These are phyloP conservation scores for Chrysolina oricalcia DNA, from an alignment of 2,888 invertebrate species.

Conservation along the genomic window DNA sequence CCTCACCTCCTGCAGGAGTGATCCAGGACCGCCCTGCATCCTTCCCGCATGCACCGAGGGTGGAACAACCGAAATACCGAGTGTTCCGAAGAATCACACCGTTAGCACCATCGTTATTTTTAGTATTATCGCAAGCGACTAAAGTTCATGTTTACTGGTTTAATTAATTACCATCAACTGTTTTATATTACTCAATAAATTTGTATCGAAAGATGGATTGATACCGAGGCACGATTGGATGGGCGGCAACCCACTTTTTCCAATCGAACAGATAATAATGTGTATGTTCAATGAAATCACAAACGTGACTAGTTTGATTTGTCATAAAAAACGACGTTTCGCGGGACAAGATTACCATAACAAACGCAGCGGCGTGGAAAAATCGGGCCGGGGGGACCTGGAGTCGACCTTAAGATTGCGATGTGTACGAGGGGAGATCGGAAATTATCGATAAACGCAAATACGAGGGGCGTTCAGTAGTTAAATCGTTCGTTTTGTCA, in stretches of 20 bases:
- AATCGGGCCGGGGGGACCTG: conserved; percentile 11
- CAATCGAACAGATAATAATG: conserved; percentile 28
- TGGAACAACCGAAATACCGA: conserved; percentile 5
- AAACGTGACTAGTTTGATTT: conserved; percentile 33
- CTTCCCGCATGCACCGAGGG: neutral
- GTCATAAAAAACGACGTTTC: conserved; percentile 28
- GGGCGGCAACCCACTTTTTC: conserved; percentile 34
- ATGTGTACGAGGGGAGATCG: neutral
- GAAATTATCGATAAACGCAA: neutral
- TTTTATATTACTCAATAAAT: conserved; percentile 38
- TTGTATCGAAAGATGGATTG: conserved; percentile 33
- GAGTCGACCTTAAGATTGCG: conserved; percentile 9
- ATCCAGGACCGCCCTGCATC: conserved; percentile 14
- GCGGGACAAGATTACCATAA: conserved; percentile 30
- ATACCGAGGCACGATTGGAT: conserved; percentile 22
- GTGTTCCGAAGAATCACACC: neutral
- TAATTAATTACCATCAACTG: conserved; percentile 22
- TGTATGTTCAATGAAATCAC: conserved; percentile 32
- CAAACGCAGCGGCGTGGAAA: conserved; percentile 29
- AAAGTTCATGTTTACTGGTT: conserved; percentile 29
- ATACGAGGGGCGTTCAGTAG: neutral
- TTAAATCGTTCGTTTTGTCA: neutral
- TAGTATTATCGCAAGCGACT: neutral
- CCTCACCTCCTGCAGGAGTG: conserved; percentile 30
- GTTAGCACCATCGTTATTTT: neutral